Evolutionary conservation across 2,113 vertebrate genomes (phyloP).

Genomic region (Mohoua ochrocephala): DNA sequence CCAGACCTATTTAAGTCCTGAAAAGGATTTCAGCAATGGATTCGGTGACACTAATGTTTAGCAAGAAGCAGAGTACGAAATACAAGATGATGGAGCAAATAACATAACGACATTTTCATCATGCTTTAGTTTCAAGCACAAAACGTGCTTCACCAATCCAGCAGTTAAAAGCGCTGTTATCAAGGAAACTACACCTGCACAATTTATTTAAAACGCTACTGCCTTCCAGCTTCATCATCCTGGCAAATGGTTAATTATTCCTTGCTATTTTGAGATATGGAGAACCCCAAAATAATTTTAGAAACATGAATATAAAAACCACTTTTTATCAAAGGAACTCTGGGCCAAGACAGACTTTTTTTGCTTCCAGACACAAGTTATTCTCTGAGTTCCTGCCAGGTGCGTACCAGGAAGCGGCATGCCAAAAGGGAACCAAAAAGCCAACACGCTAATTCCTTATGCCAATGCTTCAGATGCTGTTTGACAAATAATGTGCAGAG

Average conservation of each 20-base stretch:
- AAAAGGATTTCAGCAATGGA: background rate
- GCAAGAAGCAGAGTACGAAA: background rate
- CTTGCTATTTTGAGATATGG: background rate
- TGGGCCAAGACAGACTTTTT: background rate
- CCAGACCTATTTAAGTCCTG: background rate
- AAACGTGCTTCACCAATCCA: background rate
- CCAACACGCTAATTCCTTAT: background rate
- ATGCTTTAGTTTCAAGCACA: background rate
- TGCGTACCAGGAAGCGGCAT: background rate
- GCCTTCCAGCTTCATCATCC: background rate
- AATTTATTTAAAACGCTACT: background rate
- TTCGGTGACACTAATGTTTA: background rate
- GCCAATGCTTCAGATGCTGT: background rate
- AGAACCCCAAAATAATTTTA: background rate
- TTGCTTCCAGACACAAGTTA: background rate
- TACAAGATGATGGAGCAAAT: background rate
- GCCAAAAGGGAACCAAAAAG: background rate
- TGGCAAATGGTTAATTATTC: background rate
- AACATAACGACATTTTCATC: background rate
- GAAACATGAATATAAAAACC: background rate
- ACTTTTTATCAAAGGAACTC: background rate
- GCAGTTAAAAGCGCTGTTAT: background rate
- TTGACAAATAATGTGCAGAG: conserved; percentile 28
- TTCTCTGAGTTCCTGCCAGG: background rate
- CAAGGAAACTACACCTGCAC: background rate